Percentiles rank a stretch among this genome's conserved stretches.
Conservation (phyloP, 2,888 invertebrate genomes). For the Ormia ochracea region DNA sequence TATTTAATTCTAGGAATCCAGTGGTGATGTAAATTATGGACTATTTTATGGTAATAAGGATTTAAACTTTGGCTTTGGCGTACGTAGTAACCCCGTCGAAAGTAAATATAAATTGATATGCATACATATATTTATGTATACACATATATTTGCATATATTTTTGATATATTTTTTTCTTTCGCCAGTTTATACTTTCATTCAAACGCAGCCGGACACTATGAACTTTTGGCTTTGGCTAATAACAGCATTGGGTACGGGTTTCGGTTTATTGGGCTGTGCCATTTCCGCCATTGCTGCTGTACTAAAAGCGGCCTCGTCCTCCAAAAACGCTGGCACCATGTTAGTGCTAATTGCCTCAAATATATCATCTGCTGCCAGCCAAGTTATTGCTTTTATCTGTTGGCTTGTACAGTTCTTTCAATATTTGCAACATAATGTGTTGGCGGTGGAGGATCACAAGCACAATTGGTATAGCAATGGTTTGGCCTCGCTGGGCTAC, state of each 20-base stretch:
- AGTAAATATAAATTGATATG: constrained; percentile 82
- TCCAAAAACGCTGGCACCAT: constrained; percentile 74
- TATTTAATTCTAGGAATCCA: constrained; percentile 72
- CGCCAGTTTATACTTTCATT: constrained; percentile 72
- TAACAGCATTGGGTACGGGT: constrained; percentile 75
- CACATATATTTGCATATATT: not conserved
- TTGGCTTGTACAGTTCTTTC: constrained; percentile 90
- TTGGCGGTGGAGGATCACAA: constrained; percentile 87
- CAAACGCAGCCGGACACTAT: constrained; percentile 72
- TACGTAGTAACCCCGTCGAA: constrained; percentile 85
- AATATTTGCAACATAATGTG: constrained; percentile 88
- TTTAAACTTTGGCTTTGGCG: constrained; percentile 88
- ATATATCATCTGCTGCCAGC: constrained; percentile 81
- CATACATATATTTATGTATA: not conserved
- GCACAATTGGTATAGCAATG: constrained; percentile 89
- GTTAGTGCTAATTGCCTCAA: constrained; percentile 73
- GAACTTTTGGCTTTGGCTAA: constrained; percentile 75
- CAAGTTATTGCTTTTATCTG: constrained; percentile 86
- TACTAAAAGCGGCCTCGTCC: constrained; percentile 75
- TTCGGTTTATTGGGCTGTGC: constrained; percentile 74
- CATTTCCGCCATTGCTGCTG: constrained; percentile 75
- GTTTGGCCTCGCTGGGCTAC: constrained; percentile 87
- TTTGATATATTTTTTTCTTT: not conserved
- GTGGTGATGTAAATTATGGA: constrained; percentile 89
- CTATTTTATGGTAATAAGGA: constrained; percentile 91